Evolutionary conservation across 2,113 vertebrate species (phyloP).

Genomic region (Danio rerio): DNA sequence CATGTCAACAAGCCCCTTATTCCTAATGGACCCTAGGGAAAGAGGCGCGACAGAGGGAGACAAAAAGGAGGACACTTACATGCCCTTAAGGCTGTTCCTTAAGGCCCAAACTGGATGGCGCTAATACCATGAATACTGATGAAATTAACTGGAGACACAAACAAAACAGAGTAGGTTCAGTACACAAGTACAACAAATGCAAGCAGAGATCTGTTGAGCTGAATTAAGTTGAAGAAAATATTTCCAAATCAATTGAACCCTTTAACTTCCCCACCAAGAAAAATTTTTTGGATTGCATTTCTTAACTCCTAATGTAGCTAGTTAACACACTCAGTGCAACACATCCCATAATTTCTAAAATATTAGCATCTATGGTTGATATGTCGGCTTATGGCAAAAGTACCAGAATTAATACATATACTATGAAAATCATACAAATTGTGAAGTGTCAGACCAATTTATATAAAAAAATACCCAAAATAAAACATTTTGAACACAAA

Average conservation of each 20-base stretch:
- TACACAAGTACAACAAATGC: background rate
- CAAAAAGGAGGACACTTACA: slow-evolving; percentile 52
- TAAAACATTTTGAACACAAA: too few relatives aligned
- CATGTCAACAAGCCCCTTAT: slow-evolving; percentile 78
- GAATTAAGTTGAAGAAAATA: background rate
- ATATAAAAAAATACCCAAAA: too few relatives aligned
- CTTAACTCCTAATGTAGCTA: too few relatives aligned
- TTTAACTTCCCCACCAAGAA: too few relatives aligned
- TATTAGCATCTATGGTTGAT: too few relatives aligned
- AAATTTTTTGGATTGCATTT: too few relatives aligned
- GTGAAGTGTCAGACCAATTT: too few relatives aligned
- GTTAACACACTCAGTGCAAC: too few relatives aligned
- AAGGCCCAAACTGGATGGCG: background rate
- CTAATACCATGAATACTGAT: background rate
- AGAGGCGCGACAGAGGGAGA: slow-evolving; percentile 68
- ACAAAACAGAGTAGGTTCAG: background rate
- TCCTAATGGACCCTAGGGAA: slow-evolving; percentile 71
- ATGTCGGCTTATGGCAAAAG: too few relatives aligned
- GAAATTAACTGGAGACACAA: background rate
- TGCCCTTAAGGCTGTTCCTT: slow-evolving; percentile 47
- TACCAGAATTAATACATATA: too few relatives aligned
- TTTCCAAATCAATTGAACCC: background rate
- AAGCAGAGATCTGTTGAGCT: background rate
- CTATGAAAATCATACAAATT: too few relatives aligned
- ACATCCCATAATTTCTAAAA: too few relatives aligned